Conservation (phyloP, 2,888 invertebrate species). For the Aspidiotus destructor region DNA sequence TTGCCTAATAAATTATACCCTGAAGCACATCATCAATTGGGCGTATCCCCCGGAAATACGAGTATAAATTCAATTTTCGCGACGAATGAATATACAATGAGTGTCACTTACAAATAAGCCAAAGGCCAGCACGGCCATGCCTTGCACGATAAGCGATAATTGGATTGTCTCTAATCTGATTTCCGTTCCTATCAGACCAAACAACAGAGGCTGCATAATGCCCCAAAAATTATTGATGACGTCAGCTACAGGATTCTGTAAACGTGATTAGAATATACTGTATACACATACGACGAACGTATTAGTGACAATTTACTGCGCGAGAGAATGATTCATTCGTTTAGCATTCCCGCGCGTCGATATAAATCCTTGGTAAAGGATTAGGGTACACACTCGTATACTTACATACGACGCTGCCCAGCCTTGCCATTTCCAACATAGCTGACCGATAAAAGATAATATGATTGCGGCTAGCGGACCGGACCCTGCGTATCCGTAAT, state of each 20-base stretch:
- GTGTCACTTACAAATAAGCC: constrained; percentile 47
- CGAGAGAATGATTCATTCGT: too few species aligned
- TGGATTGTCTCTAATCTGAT: constrained; percentile 47
- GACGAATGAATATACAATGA: too few species aligned
- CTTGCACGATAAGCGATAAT: constrained; percentile 25
- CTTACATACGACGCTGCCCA: constrained; percentile 29
- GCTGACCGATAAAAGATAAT: constrained; percentile 49
- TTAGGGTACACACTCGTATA: not conserved
- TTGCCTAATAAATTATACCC: too few species aligned
- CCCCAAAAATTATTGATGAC: constrained; percentile 48
- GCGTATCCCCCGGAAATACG: too few species aligned
- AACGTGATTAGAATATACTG: constrained; percentile 11
- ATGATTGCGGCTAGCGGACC: constrained; percentile 52
- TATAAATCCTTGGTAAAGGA: too few species aligned
- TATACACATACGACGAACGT: too few species aligned
- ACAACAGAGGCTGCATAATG: constrained; percentile 64
- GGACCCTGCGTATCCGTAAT: constrained; percentile 52
- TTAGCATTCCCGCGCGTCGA: too few species aligned
- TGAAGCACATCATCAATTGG: too few species aligned
- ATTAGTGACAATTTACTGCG: too few species aligned
- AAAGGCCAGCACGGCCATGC: constrained; percentile 43
- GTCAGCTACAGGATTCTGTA: constrained; percentile 47
- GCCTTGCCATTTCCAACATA: constrained; percentile 45
- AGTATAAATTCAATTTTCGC: too few species aligned
- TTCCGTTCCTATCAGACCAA: constrained; percentile 67